Conservation (phyloP, 2,113 vertebrate genomes). For the Phalacrocorax brasilianus region DNA sequence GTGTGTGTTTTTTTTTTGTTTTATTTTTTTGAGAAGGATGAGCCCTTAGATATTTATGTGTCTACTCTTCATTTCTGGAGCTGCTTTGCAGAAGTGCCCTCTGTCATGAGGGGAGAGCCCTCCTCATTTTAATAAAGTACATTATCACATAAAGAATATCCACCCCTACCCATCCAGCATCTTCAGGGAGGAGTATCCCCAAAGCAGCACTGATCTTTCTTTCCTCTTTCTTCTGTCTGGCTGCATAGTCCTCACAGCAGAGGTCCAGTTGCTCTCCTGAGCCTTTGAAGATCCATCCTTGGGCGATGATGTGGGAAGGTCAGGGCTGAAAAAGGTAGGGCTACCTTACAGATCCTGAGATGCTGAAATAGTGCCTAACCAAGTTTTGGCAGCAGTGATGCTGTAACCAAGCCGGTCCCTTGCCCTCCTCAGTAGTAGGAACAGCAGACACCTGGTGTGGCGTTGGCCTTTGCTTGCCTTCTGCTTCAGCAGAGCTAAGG, state of each 20-base stretch:
- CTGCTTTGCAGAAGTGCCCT: neutral
- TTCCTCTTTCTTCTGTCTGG: neutral
- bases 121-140: neutral
- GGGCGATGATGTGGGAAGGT: neutral
- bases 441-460: neutral
- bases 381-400: neutral
- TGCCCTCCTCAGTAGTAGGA: neutral
- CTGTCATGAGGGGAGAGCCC: fast-evolving
- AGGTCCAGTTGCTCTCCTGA: neutral
- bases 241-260: neutral
- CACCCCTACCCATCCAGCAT: neutral
- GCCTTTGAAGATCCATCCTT: neutral
- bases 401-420: neutral
- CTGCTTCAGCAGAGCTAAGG: neutral
- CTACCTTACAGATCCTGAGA: neutral
- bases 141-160: neutral
- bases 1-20: too few relatives aligned
- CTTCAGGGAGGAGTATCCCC: neutral
- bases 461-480: neutral
- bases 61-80: neutral
- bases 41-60: neutral
- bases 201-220: neutral
- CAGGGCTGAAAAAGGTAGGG: neutral
- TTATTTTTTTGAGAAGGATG: neutral
- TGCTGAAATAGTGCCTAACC: neutral